Conservation (phyloP, 2,113 vertebrate species). For the Bubo blakistoni region DNA sequence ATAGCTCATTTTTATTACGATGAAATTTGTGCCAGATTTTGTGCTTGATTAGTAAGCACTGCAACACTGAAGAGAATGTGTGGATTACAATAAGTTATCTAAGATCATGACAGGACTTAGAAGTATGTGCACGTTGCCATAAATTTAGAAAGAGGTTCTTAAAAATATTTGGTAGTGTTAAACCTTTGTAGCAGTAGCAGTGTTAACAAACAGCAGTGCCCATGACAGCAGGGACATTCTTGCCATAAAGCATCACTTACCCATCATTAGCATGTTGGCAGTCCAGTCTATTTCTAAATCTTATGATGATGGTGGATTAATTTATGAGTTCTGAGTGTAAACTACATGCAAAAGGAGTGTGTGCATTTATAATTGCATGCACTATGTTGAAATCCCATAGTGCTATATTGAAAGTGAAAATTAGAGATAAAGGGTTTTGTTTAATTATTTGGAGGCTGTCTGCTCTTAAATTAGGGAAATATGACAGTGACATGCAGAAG, state of each 20-base stretch:
- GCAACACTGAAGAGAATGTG: not conserved
- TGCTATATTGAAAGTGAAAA: slow-evolving; percentile 14
- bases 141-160: not conserved
- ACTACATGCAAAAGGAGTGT: not conserved
- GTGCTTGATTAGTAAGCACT: not conserved
- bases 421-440: slow-evolving; percentile 8
- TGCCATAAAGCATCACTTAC: not conserved
- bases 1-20: slow-evolving; percentile 23
- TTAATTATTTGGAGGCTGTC: slow-evolving; percentile 35
- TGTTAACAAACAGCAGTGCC: not conserved
- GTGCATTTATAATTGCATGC: not conserved
- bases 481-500: slow-evolving; percentile 37
- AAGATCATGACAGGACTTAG: not conserved
- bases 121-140: not conserved
- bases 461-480: slow-evolving; percentile 43
- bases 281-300: not conserved
- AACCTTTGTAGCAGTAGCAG: not conserved
- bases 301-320: slow-evolving; percentile 11
- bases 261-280: not conserved
- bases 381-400: slow-evolving; percentile 14
- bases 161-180: slow-evolving; percentile 26
- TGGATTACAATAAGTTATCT: not conserved
- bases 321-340: not conserved
- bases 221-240: not conserved
- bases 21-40: slow-evolving; percentile 8